Conservation (phyloP, 2,797 vertebrate species). For the Enteromius thamalakanensis region DNA sequence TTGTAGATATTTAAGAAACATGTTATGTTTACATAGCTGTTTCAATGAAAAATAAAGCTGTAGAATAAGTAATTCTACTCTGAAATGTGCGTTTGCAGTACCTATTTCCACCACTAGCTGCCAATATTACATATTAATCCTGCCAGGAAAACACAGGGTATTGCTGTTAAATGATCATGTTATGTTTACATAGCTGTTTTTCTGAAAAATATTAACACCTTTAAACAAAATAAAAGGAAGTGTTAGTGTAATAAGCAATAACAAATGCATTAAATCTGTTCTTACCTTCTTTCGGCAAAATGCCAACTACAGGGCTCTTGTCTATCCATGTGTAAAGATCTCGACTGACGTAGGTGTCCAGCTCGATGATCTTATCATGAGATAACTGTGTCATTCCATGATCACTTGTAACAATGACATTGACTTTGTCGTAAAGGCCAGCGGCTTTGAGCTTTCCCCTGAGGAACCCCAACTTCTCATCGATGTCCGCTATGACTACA, state of each 20-base stretch:
- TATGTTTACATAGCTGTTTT: too few species aligned
- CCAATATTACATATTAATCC: too few species aligned
- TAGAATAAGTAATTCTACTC: too few species aligned
- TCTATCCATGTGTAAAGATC: constrained; percentile 86
- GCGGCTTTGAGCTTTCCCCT: constrained; percentile 80
- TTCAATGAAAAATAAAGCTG: too few species aligned
- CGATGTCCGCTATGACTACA: constrained; percentile 80
- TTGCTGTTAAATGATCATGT: too few species aligned
- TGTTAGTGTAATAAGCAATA: not conserved
- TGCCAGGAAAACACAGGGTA: too few species aligned
- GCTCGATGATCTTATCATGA: constrained; percentile 83
- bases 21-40: too few species aligned
- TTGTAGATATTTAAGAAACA: too few species aligned
- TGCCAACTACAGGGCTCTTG: constrained; percentile 85
- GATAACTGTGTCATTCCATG: constrained; percentile 91
- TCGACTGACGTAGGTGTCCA: constrained; percentile 83
- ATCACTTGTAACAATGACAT: constrained; percentile 92
- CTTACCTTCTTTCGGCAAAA: constrained; percentile 89
- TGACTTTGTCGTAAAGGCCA: constrained; percentile 80
- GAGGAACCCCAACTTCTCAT: constrained; percentile 87
- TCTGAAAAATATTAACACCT: too few species aligned
- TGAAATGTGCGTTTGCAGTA: too few species aligned
- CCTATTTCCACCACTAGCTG: too few species aligned
- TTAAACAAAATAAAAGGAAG: not conserved
- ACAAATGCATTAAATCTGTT: not conserved